These are phyloP conservation scores for Polia nebulosa DNA, from an alignment of 2,888 invertebrate genomes.

Conservation along the genomic window DNA sequence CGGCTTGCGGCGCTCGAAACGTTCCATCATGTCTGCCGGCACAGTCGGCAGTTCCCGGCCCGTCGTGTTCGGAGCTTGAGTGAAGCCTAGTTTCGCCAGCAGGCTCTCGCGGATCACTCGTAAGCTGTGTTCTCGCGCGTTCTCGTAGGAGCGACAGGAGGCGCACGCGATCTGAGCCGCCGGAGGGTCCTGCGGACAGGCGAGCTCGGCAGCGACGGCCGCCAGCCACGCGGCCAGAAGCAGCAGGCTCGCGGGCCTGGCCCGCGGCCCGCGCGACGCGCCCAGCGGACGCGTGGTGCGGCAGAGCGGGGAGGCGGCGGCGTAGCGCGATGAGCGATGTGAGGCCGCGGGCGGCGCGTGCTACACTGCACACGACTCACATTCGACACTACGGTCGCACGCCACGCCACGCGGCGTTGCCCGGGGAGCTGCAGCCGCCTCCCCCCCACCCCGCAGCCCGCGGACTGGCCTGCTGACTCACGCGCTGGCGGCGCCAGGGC, in stretches of 20 bases:
- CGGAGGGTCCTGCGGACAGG: conserved; percentile 83
- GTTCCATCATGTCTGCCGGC: conserved; percentile 90
- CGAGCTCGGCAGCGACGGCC: conserved; percentile 84
- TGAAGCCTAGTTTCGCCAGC: conserved; percentile 92
- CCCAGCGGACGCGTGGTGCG: conserved; percentile 91
- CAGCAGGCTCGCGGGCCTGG: conserved; percentile 91
- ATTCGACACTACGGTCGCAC: conserved; percentile 69
- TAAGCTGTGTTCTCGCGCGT: conserved; percentile 91
- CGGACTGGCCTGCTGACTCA: conserved; percentile 72
- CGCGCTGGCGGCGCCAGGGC: conserved; percentile 60
- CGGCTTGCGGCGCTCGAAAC: conserved; percentile 88
- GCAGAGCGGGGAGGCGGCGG: conserved; percentile 89
- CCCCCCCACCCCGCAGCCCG: conserved; percentile 68
- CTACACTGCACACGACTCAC: conserved; percentile 87
- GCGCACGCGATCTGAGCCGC: conserved; percentile 85
- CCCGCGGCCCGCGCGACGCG: conserved; percentile 91
- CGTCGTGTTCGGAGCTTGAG: conserved; percentile 92
- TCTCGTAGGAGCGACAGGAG: conserved; percentile 90
- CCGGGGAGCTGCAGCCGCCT: conserved; percentile 68
- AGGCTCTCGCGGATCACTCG: conserved; percentile 92
- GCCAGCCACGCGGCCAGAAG: conserved; percentile 89
- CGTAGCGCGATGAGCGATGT: conserved; percentile 88
- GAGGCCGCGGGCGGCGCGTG: conserved; percentile 89
- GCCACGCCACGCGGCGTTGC: conserved; percentile 69
- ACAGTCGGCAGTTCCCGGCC: conserved; percentile 91